Base-by-base conservation (phyloP, 2,888 invertebrate genomes). In the Ophioninae sp. region DNA sequence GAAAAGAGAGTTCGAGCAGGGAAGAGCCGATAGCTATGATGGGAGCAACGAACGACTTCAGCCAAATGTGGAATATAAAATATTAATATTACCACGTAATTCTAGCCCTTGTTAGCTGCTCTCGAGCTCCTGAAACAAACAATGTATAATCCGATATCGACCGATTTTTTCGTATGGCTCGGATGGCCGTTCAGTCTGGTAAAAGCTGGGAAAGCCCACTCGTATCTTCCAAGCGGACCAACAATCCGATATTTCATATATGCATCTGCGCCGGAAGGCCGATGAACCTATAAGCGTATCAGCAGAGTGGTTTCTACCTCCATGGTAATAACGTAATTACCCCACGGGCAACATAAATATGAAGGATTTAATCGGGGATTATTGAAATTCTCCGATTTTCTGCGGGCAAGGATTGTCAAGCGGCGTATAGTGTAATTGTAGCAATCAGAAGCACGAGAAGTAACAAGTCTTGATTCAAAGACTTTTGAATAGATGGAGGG, bases 131-230 rank as follows among this genome's bases (percentile, higher is more conserved):
- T 80, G 81, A 85, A 85, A 84, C 82, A 71, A 85, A 86, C 85
- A 86, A 85, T 85, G 83, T 85, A 83, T 85, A 85, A 86, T 84
- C 85, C 83, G 82, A 85, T 85, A 85, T 83, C 80, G 82, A 51
- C 51, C 76, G 79, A 84, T 81, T 80, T 84, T 78, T 78, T 78
- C 80, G 68, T 58, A 71, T 67, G 65, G 20, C 75, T 69, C 71
- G 65, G 61, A 61, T 63, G 74, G 17, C 17, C 41, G 56, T 61
- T 58, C 61, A 51, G 72, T 61, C 59, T 68, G 37, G 51, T 56
- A 41, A 41, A 73, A 51, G 59, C 63, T 10, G 44, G 17, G 37
- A 59, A 72, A 63, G 39, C 39, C 58, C 68, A 68, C 56, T 23
- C 65, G 9, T 41, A 65, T 56, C 71, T 71, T 37, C 23, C 22